Percentiles rank a stretch among this genome's conserved stretches.
Evolutionary conservation across 1,140 invertebrate species (phyloP).

Genomic region (Meloidogyne exigua): DNA sequence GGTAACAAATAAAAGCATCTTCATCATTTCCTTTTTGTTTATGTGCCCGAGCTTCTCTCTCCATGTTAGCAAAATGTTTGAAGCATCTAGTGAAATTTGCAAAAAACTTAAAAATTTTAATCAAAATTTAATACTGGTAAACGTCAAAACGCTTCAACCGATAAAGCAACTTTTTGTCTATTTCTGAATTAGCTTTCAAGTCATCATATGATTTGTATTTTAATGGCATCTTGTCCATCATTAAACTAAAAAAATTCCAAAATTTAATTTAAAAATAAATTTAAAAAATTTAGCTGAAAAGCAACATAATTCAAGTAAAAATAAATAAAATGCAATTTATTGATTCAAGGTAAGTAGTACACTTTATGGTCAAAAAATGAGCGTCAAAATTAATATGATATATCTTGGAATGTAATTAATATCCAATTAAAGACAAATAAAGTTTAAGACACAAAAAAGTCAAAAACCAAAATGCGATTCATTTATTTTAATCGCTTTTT

Average conservation of each 20-base stretch:
- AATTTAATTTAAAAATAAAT: not conserved
- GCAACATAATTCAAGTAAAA: not conserved
- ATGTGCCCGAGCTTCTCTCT: not conserved
- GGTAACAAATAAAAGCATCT: constrained; percentile 9
- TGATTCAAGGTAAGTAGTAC: too few species aligned
- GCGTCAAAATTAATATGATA: too few species aligned
- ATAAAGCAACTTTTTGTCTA: not conserved
- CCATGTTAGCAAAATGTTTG: constrained; percentile 1
- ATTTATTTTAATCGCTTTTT: constrained; percentile 18
- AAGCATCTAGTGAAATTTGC: constrained; percentile 3
- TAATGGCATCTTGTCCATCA: not conserved
- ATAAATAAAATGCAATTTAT: not conserved
- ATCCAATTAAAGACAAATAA: too few species aligned
- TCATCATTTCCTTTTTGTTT: constrained; percentile 16
- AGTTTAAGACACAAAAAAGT: too few species aligned
- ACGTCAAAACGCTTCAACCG: not conserved
- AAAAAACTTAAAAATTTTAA: not conserved
- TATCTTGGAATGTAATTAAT: too few species aligned
- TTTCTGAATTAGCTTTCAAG: not conserved
- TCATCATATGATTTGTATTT: constrained; percentile 11
- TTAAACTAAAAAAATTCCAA: not conserved
- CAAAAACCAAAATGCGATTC: not conserved
- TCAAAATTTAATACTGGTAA: not conserved
- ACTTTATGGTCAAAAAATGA: too few species aligned
- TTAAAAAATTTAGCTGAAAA: not conserved